Base-by-base conservation (phyloP, 2,888 invertebrate genomes). In the Pantelozetes paolii region DNA sequence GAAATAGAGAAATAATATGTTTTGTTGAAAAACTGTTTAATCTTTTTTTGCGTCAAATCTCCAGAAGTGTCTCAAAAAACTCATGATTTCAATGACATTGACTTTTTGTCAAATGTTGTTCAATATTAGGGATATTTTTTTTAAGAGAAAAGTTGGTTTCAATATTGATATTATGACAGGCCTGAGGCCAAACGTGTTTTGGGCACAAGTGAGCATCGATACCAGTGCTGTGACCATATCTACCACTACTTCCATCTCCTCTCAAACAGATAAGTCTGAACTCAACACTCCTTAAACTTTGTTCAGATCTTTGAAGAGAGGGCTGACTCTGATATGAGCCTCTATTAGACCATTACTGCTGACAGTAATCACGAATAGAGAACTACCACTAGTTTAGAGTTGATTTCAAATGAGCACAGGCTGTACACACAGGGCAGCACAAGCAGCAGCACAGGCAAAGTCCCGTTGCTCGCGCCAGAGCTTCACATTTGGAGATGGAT, bases 281-380 rank as follows among this genome's bases (percentile, higher is more conserved):
- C 28, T 30, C 28, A 59, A 30, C 59, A 59, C 59, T 59, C 59
- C 59, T 32, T 30, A 59, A 59, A 59, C 28, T 26, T 32, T 59
- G 30, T n/a, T 26, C 6, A n/a, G 18, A 30, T 15, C 11, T 20
- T 18, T 30, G 28, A 8, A 54, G 54, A 54, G 20, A 54, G 28
- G 54, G 23, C 30, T 59, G 59, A 59, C 59, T 59, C 54, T 30
- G 13, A 59, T 59, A 59, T 28, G 30, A 59, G 13, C 18, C 59
- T 15, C 32, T 54, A 54, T 54, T 54, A 54, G 54, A 59, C 59
- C 23, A 59, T 32, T 59, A 59, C 32, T 59, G 30, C 59, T 59
- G 59, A 59, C 59, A 59, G 59, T 59, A 59, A 59, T 59, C 59
- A 59, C 30, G 30, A 59, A 30, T 59, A 54, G 23, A 45, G 45